Evolutionary conservation across 2,113 vertebrate species (phyloP).

Genomic region (Grallaria varia): DNA sequence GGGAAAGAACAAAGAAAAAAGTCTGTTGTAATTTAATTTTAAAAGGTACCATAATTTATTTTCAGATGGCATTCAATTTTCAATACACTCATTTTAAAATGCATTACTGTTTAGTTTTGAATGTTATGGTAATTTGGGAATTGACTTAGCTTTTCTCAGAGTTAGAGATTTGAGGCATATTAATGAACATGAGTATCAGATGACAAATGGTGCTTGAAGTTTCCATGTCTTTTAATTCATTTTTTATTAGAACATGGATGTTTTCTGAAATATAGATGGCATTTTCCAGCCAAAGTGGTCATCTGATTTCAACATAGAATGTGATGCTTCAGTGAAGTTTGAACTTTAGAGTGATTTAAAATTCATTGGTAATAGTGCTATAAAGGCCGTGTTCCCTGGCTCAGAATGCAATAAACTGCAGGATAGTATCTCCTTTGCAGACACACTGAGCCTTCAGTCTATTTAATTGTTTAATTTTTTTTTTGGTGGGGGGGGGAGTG

Average conservation of each 20-base stretch:
- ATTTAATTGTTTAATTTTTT: no score
- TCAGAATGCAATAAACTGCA: constrained; percentile 56
- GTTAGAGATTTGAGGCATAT: constrained; percentile 65
- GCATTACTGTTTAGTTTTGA: constrained; percentile 79
- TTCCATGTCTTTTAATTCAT: constrained; percentile 79
- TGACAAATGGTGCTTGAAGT: constrained; percentile 78
- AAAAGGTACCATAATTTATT: constrained; percentile 75
- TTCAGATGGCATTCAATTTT: constrained; percentile 79
- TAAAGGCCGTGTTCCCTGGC: constrained; percentile 57
- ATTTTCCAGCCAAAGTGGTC: constrained; percentile 77
- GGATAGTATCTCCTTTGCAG: constrained; percentile 18
- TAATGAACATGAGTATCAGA: constrained; percentile 74
- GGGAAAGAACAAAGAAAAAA: constrained; percentile 65
- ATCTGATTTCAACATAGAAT: constrained; percentile 72
- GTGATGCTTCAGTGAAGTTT: constrained; percentile 74
- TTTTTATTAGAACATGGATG: constrained; percentile 81
- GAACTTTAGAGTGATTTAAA: constrained; percentile 76
- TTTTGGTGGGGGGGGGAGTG: no score
- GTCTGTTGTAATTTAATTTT: constrained; percentile 75
- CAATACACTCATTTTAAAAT: constrained; percentile 81
- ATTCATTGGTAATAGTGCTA: constrained; percentile 69
- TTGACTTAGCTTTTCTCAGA: constrained; percentile 78
- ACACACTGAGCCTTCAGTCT: constrained; percentile 10
- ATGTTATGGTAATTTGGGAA: constrained; percentile 77
- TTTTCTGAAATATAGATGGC: constrained; percentile 77